Evolutionary conservation across 1,140 invertebrate genomes (phyloP).

Genomic region (Apis mellifera): DNA sequence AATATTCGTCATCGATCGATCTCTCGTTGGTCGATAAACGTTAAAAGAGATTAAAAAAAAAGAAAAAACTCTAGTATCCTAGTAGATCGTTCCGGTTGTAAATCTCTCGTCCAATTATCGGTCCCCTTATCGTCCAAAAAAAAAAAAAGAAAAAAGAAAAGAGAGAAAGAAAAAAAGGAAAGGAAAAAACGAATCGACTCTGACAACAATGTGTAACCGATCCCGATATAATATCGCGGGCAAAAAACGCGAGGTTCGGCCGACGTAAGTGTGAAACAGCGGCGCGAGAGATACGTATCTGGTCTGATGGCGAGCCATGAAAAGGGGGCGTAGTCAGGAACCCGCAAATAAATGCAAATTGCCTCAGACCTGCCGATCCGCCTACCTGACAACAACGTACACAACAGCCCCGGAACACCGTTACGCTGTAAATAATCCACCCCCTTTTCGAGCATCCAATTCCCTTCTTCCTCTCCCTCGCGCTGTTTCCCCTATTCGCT

Average conservation of each 20-base stretch:
- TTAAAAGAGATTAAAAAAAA: no score
- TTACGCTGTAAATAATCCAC: constrained; percentile 68
- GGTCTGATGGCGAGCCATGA: constrained; percentile 57
- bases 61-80: no score
- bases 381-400: constrained; percentile 55
- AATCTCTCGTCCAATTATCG: no score
- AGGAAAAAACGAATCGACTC: neutral
- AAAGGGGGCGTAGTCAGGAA: constrained; percentile 58
- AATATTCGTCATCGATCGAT: no score
- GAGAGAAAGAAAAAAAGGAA: neutral
- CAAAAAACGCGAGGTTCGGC: constrained; percentile 24
- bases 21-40: no score
- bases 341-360: constrained; percentile 65
- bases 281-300: constrained; percentile 54
- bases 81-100: no score
- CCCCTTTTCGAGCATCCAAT: constrained; percentile 54
- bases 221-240: constrained; percentile 35
- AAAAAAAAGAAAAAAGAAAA: no score
- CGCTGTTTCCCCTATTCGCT: neutral
- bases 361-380: constrained; percentile 44
- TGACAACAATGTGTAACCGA: constrained; percentile 24
- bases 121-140: neutral
- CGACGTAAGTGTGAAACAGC: constrained; percentile 54
- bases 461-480: constrained; percentile 3
- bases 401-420: constrained; percentile 50